A percentile compares a stretch with the other conserved stretches of the same genome.
Conservation (phyloP, 2,113 vertebrate genomes). For the Macrotus californicus region DNA sequence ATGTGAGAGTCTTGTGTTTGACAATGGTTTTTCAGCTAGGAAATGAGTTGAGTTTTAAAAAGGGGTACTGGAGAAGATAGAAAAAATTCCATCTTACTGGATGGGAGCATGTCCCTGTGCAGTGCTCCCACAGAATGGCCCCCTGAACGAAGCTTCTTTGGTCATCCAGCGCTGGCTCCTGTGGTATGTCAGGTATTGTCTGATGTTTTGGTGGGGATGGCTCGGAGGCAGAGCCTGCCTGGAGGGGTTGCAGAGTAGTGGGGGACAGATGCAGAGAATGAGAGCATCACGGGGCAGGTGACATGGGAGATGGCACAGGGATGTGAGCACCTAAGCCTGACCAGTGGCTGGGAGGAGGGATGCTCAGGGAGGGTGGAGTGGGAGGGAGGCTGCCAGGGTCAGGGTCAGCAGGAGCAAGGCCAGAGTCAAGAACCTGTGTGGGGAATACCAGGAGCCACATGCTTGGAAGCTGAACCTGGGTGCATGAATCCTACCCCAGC, state of each 20-base stretch:
- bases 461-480: neutral
- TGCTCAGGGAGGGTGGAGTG: neutral
- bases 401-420: neutral
- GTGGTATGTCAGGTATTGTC: accelerated
- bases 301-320: neutral
- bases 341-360: neutral
- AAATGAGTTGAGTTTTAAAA: neutral
- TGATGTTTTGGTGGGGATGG: neutral
- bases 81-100: neutral
- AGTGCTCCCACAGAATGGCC: neutral
- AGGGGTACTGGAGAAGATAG: neutral
- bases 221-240: too few species aligned
- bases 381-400: neutral
- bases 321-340: neutral
- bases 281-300: neutral
- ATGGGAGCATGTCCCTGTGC: neutral
- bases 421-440: neutral
- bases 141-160: neutral
- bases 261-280: accelerated
- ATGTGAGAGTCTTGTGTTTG: neutral
- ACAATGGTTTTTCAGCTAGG: neutral
- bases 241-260: accelerated
- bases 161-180: neutral
- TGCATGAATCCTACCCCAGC: neutral
- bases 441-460: neutral